Evolutionary conservation across 1,140 invertebrate genomes (phyloP), one percentile per base, ranked within the genome.

Genomic region (Ceratina australensis): DNA sequence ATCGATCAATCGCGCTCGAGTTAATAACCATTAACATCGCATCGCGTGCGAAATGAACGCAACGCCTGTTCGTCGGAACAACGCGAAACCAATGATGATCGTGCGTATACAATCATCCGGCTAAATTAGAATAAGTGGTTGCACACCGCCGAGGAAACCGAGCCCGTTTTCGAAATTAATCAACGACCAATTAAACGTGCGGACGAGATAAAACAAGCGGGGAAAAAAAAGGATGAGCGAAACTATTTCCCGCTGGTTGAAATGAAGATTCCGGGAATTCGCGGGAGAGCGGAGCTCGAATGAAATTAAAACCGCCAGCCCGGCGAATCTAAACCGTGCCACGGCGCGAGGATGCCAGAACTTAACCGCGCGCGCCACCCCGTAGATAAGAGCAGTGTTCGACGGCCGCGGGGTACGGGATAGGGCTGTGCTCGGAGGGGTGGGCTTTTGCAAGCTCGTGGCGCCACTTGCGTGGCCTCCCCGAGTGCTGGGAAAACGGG

Each of bases 361-460:
- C 57, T 77, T 71, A 77, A 77, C 66, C 74, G 74, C 66, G 74
- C 74, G 74, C 74, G 66, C 74, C 74, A 60, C 57, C 65, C 54
- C 66, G 66, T 77, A 77, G 56, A 68, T 77, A 71, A 77, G 74
- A 77, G 74, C 57, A 61, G 57, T 67, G 68, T 49, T 69, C 65
- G 64, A 72, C 68, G 61, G 78, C 26, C 33, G 33, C 33, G 49
- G 61, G 33, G 22, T 18, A 24, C 22, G 33, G n/a, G 42, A 56
- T 18, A n/a, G 33, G 50, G n/a, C 49, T 18, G 47, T 52, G 33
- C 33, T 20, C 56, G 56, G 71, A 20, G 47, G 49, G 75, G 47
- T 24, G 80, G 72, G 81, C 71, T 82, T 79, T 80, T 73, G 54
- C 69, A 72, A 78, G 84, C 83, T 85, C 80, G 83, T 82, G 83